A percentile compares a stretch with the other conserved stretches of the same genome.
phyloP scores from a whole-genome alignment of 2,113 vertebrate genomes.

The Macquaria australasica region DNA sequence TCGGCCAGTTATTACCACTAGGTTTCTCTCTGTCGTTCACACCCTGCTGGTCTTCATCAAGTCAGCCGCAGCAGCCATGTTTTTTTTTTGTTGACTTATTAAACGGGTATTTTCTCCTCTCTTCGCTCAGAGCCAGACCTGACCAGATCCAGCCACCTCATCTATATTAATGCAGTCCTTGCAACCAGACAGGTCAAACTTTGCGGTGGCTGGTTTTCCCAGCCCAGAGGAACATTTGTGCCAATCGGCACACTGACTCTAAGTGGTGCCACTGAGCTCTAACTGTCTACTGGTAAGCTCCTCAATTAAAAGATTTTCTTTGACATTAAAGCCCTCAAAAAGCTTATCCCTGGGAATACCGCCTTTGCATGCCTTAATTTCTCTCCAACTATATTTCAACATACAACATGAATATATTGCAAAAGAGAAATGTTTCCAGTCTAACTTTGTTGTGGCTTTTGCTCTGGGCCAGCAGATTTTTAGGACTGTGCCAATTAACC shows the following conservation, averaged over 20 bases:
- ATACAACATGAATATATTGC: background rate
- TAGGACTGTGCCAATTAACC: constrained; percentile 37
- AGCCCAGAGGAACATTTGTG: constrained; percentile 22
- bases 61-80: constrained; percentile 38
- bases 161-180: constrained; percentile 53
- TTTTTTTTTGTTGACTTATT: constrained; percentile 56
- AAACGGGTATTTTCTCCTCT: constrained; percentile 52
- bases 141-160: constrained; percentile 45
- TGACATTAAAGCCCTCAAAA: background rate
- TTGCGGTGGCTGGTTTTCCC: constrained; percentile 45
- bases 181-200: constrained; percentile 59
- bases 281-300: constrained; percentile 3
- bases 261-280: constrained; percentile 36
- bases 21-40: constrained; percentile 62
- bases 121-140: constrained; percentile 37
- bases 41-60: constrained; percentile 69
- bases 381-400: constrained; percentile 9
- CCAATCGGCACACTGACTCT: constrained; percentile 39
- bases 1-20: constrained; percentile 53
- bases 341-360: background rate
- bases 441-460: constrained; percentile 44
- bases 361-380: background rate
- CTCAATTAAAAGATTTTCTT: constrained; percentile 38
- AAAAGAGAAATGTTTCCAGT: constrained; percentile 23
- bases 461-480: constrained; percentile 6